Base-by-base conservation (phyloP, 2,888 invertebrate species). In the Caenorhabditis auriculariae region DNA sequence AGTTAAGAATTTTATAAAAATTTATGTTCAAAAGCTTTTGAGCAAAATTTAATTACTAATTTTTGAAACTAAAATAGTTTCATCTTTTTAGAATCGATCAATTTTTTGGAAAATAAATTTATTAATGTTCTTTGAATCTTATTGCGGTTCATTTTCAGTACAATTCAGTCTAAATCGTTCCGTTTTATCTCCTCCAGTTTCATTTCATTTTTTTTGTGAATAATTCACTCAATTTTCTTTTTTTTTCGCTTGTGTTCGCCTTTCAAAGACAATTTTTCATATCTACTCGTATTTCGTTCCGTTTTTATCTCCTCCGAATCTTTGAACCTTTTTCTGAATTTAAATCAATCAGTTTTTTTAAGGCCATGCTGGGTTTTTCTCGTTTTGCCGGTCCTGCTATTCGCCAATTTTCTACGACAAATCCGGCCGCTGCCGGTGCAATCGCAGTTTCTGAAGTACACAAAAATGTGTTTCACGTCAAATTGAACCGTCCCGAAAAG, bases 401-500 rank as follows among this genome's bases (percentile, higher is more conserved):
- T 9, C 57, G 57, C 24, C 17, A 45, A 3, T 32, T 57, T 15
- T 57, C 57, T 7, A 57, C 57, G 21, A 29, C 57, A 1, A 4
- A 46, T 0, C n/a, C 12, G 4, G 27, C 43, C 1, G 42, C 46
- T 5, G 38, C 57, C 15, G 12, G 38, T 19, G 59, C 48, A 9
- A 45, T 59, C 19, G 21, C 32, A 9, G 57, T 62, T 7, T 51
- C 46, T 17, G 57, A 58, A 38, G 54, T 51, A 21, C 48, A 43
- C 28, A 49, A 49, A 9, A 35, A 71, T 43, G 68, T 78, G 21
- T 73, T 54, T 51, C 63, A 70, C 38, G 75, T 78, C 38, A 59
- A 68, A 44, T 46, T 78, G 24, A 76, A 79, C 45, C 66, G 78
- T 3, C 78, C 78, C 1, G 60, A 69, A 3, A 74, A 76, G 37